Base-by-base conservation (phyloP, 2,888 invertebrate species). In the Thera obeliscata region DNA sequence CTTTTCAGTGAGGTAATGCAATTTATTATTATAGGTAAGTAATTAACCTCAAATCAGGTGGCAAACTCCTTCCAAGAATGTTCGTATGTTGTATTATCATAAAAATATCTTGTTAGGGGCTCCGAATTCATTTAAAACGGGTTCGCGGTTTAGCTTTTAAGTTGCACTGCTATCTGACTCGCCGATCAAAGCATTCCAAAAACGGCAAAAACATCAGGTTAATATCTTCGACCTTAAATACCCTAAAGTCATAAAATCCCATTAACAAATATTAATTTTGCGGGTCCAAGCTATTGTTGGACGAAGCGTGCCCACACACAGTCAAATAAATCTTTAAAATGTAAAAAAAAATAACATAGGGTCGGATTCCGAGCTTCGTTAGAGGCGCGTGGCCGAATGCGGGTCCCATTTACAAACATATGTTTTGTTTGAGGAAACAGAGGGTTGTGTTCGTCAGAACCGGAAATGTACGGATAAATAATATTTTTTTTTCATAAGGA, bases 351-450 rank as follows among this genome's bases (percentile, higher is more conserved):
- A 73, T 67, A 74, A 73, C 72, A 69, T 69, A 76, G 84, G 85
- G 80, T 80, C 81, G 77, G 77, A 78, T 77, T 75, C 73, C 75
- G 74, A 74, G 77, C 74, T 80, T 81, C 81, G 79, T 81, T 78
- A 78, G 72, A 61, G 80, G 72, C 85, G 85, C 85, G 84, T 84
- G 86, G 78, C 77, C 78, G 71, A 66, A 87, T 87, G 86, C 86
- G 86, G 86, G 86, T 76, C 74, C 73, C 76, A 79, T 81, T 78
- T 74, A 80, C 70, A 64, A 74, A 76, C 77, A 79, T 77, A 77
- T 74, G 77, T 80, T 77, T 74, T 80, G 66, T 78, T 71, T 67
- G 74, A 58, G 50, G 56, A 41, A 56, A 36, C 65, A 57, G 61
- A 64, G 79, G 64, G 70, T 50, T 67, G 61, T 61, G 41, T 48